Evolutionary conservation across 2,113 vertebrate species (phyloP).

Genomic region (Sceloporus tristichus): DNA sequence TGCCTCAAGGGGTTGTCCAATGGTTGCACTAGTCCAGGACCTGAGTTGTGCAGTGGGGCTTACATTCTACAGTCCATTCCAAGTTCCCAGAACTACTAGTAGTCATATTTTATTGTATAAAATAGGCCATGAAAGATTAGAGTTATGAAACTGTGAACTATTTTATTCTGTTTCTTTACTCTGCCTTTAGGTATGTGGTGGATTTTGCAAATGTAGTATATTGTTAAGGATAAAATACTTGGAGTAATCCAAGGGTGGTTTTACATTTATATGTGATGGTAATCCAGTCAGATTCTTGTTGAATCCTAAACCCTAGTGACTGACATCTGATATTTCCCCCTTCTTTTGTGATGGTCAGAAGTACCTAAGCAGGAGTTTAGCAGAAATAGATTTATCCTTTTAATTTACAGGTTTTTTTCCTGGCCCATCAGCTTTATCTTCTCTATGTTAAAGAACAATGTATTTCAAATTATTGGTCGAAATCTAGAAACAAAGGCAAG

Average conservation of each 20-base stretch:
- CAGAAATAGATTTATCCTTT: not conserved
- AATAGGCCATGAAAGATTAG: not conserved
- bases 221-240: not conserved
- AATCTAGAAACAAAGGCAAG: no score
- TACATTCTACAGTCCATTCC: not conserved
- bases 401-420: not conserved
- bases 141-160: not conserved
- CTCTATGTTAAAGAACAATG: not conserved
- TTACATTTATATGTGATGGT: not conserved
- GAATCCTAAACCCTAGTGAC: not conserved
- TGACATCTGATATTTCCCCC: not conserved
- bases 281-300: not conserved
- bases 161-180: not conserved
- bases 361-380: not conserved
- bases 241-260: not conserved
- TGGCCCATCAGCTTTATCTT: not conserved
- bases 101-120: not conserved
- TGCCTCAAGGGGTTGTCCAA: not conserved
- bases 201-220: not conserved
- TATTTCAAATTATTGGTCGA: no score
- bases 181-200: not conserved
- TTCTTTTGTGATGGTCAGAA: not conserved
- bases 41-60: not conserved
- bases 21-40: not conserved
- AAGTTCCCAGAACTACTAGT: not conserved